Evolutionary conservation across 1,140 invertebrate genomes (phyloP).

Genomic region (Drosophila miranda): DNA sequence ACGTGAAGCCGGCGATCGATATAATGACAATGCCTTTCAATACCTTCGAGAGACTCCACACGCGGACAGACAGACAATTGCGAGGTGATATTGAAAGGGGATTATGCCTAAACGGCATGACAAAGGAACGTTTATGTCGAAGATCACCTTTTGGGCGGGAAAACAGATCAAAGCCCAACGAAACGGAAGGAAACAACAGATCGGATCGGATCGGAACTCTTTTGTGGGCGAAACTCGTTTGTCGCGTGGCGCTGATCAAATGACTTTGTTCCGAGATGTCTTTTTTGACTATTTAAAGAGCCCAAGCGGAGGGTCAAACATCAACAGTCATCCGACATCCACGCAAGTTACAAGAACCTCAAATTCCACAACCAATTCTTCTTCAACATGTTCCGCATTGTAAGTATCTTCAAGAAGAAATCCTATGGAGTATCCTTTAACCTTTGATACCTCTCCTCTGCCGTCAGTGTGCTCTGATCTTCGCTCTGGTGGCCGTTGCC

Average conservation of each 20-base stretch:
- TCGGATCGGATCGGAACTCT: too few relatives aligned
- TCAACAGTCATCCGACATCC: slow-evolving; percentile 31
- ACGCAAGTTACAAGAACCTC: neutral
- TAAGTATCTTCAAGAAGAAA: slow-evolving; percentile 12
- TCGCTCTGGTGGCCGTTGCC: slow-evolving; percentile 12
- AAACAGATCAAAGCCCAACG: too few relatives aligned
- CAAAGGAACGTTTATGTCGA: slow-evolving; percentile 17
- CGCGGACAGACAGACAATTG: slow-evolving; percentile 16
- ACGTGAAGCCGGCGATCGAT: slow-evolving; percentile 27
- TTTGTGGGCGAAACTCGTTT: slow-evolving; percentile 31
- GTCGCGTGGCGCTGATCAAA: slow-evolving; percentile 25
- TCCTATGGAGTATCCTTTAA: neutral
- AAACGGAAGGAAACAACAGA: too few relatives aligned
- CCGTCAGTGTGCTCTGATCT: slow-evolving; percentile 16
- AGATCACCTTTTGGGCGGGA: neutral
- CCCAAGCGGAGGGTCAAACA: slow-evolving; percentile 9
- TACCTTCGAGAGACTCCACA: neutral
- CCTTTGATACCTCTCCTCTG: neutral
- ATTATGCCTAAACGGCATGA: slow-evolving; percentile 37
- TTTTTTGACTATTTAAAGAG: slow-evolving; percentile 14
- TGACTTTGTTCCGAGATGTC: slow-evolving; percentile 11
- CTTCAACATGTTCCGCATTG: slow-evolving; percentile 38
- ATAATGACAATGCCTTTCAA: slow-evolving; percentile 29
- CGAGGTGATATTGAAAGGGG: slow-evolving; percentile 24
- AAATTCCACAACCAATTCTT: neutral